Conservation (phyloP, 2,888 invertebrate species). For the Macaria liturata region DNA sequence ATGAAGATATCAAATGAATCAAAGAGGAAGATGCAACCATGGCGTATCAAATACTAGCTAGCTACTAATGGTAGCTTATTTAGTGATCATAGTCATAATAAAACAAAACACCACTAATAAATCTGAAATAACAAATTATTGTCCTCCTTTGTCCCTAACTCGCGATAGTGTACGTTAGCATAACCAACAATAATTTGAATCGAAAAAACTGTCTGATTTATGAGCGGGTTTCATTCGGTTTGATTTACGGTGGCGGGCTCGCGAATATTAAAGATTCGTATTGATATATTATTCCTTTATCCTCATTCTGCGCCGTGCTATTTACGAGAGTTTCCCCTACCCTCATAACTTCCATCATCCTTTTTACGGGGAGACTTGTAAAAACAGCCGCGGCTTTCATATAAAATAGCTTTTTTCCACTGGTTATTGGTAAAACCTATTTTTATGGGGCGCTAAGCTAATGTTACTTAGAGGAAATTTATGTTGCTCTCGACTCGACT, state of each 20-base stretch:
- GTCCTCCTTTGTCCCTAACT: conserved; percentile 23
- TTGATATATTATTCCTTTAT: conserved; percentile 83
- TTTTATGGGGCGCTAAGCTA: conserved; percentile 32
- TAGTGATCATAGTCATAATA: too few species aligned
- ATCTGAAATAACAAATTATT: too few species aligned
- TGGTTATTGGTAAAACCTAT: conserved; percentile 50
- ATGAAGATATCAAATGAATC: too few species aligned
- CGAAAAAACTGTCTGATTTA: conserved; percentile 69
- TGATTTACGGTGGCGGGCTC: conserved; percentile 76
- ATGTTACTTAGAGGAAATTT: conserved; percentile 23
- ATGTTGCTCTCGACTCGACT: conserved; percentile 15
- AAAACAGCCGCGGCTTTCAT: conserved; percentile 63
- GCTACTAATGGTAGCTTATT: too few species aligned
- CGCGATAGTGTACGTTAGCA: conserved; percentile 28
- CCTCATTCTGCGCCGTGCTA: conserved; percentile 77
- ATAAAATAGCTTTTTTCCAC: conserved; percentile 56
- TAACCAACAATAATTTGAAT: conserved; percentile 49
- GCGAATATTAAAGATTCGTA: conserved; percentile 83
- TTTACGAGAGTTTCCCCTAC: conserved; percentile 77
- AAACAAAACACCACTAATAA: too few species aligned
- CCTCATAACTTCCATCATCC: conserved; percentile 79
- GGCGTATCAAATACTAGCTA: too few species aligned
- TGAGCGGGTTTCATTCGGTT: conserved; percentile 72
- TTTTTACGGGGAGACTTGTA: conserved; percentile 76
- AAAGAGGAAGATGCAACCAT: too few species aligned